Conservation (phyloP, 2,797 vertebrate species). For the Cuculus canorus region DNA sequence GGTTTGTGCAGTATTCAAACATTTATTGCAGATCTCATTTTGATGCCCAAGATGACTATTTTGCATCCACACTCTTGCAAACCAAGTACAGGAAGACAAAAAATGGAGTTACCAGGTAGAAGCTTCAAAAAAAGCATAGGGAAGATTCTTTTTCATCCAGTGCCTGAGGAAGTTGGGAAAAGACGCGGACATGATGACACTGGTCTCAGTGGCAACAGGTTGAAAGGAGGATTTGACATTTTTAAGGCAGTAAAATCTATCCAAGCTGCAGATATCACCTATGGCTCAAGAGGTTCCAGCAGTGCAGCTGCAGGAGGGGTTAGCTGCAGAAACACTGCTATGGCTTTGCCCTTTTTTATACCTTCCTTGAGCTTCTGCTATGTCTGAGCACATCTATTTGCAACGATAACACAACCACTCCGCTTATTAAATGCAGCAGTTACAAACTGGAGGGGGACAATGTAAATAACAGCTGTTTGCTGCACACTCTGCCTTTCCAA, state of each 20-base stretch:
- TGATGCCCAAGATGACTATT: not conserved
- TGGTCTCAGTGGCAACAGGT: accelerated
- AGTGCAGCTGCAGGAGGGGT: not conserved
- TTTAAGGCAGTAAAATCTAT: not conserved
- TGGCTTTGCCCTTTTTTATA: not conserved
- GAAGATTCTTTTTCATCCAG: not conserved
- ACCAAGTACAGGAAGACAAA: not conserved
- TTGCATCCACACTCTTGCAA: not conserved
- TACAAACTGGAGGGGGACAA: not conserved
- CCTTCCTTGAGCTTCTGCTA: not conserved
- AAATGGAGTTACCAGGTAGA: not conserved
- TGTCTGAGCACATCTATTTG: not conserved
- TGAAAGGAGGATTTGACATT: not conserved
- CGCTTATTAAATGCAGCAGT: not conserved
- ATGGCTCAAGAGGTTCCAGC: not conserved
- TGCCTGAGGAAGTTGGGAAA: not conserved
- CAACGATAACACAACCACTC: not conserved
- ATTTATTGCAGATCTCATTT: not conserved
- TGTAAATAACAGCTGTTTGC: not conserved
- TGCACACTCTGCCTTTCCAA: not conserved
- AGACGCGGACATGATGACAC: accelerated
- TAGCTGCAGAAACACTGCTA: not conserved
- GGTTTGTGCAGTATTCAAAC: not conserved
- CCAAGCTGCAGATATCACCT: not conserved
- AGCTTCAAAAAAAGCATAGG: not conserved